phyloP scores from a whole-genome alignment of 2,113 vertebrate genomes.

The Delphinapterus leucas region DNA sequence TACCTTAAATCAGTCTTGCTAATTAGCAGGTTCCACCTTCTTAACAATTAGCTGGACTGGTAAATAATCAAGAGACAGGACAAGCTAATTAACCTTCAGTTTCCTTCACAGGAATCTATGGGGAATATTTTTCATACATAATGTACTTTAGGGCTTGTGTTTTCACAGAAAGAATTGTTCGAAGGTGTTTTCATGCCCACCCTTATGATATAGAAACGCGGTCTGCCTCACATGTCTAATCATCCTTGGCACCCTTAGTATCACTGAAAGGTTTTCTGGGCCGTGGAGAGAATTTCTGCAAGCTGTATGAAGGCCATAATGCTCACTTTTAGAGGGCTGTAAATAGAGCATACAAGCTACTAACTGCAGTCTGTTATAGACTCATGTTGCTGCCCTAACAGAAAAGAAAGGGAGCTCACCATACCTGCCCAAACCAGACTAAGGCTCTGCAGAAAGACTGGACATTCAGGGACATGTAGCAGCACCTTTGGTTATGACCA shows the following conservation, averaged over 20 bases:
- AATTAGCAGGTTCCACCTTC: conserved; percentile 2
- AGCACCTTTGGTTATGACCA: neutral
- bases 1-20: neutral
- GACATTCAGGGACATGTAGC: neutral
- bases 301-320: neutral
- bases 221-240: neutral
- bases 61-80: conserved; percentile 36
- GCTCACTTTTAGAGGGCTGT: neutral
- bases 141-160: neutral
- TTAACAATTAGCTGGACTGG: conserved; percentile 15
- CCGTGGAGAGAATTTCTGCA: neutral
- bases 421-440: neutral
- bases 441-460: neutral
- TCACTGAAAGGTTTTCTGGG: neutral
- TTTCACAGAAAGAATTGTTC: neutral
- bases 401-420: neutral
- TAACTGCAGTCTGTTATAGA: neutral
- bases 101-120: neutral
- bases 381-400: neutral
- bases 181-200: neutral
- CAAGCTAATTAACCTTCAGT: conserved; percentile 40
- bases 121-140: neutral
- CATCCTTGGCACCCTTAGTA: neutral
- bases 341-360: neutral
- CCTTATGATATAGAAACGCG: neutral